Evolutionary conservation across 2,113 vertebrate genomes (phyloP), one percentile per base, ranked within the genome.

Genomic region (Cyprinus carpio): DNA sequence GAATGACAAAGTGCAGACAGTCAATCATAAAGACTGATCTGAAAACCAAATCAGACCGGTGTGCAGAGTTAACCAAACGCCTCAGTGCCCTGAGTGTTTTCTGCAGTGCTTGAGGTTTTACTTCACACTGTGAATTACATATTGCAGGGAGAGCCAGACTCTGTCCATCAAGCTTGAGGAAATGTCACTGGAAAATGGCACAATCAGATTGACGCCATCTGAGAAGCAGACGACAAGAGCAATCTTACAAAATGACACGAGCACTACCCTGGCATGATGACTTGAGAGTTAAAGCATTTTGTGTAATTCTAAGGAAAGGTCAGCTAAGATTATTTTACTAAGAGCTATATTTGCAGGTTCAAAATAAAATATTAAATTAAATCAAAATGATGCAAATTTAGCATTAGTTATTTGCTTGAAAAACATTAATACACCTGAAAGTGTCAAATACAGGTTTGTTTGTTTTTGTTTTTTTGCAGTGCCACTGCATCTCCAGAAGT

Each of bases 151-250:
- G 64, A 37, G 49, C 8, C n/a, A 78, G 77, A 65, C 16, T 64
- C 43, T 77, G 58, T 31, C 58, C 25, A 81, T 84, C 74, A 74
- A 46, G 82, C 77, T 62, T 51, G 37, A 77, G 69, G n/a, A 84
- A 77, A 86, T 83, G 25, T 82, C 78, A 82, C 49, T 62, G 25
- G n/a, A 54, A 72, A 82, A 81, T 13, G 75, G 29, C 31, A 72
- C 10, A 1, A 60, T 46, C n/a, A 12, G n/a, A 62, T 29, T 49
- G 27, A 51, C 58, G 40, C 56, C 18, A 37, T 31, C 27, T 49
- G 25, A 60, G 62, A 79, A 27, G 58, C 8, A 40, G 29, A 8
- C 29, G 40, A 15, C 34, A 64, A 67, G 84, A 76, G 29, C 56
- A 67, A 84, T 65, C 60, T 46, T 20, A 69, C n/a, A 54, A 83